Conservation (phyloP, 2,113 vertebrate genomes). For the Scomber scombrus region DNA sequence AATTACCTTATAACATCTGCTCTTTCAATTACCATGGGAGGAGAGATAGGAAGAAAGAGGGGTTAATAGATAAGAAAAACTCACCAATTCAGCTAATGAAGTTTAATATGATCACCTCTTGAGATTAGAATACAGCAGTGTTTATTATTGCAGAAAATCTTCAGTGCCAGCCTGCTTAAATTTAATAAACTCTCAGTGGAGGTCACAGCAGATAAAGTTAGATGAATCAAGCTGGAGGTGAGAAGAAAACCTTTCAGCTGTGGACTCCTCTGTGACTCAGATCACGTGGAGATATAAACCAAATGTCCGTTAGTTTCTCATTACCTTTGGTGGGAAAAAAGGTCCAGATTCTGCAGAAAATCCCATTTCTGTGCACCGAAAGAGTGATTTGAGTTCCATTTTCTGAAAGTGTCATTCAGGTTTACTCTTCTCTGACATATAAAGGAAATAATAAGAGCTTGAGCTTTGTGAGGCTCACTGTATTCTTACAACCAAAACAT, state of each 20-base stretch:
- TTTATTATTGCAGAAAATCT: conserved; percentile 45
- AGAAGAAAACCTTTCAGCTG: conserved; percentile 34
- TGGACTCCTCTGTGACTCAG: conserved; percentile 3
- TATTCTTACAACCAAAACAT: background rate
- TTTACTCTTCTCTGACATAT: no score
- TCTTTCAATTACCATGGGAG: conserved; percentile 71
- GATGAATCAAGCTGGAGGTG: conserved; percentile 42
- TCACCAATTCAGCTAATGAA: conserved; percentile 66
- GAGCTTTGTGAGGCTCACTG: no score
- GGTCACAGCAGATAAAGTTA: conserved; percentile 56
- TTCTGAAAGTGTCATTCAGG: no score
- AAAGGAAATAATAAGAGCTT: no score
- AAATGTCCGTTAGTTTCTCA: conserved; percentile 19
- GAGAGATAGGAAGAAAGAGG: conserved; percentile 34
- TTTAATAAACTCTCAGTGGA: conserved; percentile 33
- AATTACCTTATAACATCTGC: conserved; percentile 77
- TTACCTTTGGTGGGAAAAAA: background rate
- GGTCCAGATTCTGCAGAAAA: background rate
- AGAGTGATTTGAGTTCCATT: no score
- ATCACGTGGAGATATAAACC: background rate
- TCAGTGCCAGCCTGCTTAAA: conserved; percentile 47
- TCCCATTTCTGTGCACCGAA: no score
- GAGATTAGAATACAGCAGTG: conserved; percentile 40
- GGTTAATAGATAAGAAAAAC: conserved; percentile 73
- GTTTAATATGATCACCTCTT: conserved; percentile 62